Conservation (phyloP, 2,797 vertebrate species). For the Cirrhinus molitorella region DNA sequence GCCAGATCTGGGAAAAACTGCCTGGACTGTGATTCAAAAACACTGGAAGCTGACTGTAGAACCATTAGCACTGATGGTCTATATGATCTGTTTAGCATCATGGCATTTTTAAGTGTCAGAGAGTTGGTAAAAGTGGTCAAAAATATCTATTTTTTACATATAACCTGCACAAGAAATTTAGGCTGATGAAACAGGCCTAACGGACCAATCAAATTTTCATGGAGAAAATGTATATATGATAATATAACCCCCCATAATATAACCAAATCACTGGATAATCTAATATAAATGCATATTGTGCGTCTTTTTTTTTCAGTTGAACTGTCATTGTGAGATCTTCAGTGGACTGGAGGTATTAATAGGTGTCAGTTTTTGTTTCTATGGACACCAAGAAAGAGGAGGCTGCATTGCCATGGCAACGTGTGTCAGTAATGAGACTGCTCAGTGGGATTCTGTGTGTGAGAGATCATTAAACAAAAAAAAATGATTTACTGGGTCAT, state of each 20-base stretch:
- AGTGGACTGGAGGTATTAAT: not conserved
- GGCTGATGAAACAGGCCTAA: not conserved
- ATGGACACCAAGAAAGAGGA: conserved; percentile 69
- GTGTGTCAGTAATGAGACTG: conserved; percentile 74
- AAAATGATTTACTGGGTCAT: no score
- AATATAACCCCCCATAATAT: no score
- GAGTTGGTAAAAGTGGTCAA: not conserved
- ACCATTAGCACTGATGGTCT: no score
- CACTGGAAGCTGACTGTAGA: no score
- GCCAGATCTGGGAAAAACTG: not conserved
- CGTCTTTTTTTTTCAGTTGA: not conserved
- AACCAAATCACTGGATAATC: not conserved
- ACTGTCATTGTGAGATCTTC: not conserved
- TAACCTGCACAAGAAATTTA: not conserved
- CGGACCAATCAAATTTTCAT: not conserved
- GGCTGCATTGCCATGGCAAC: conserved; percentile 76
- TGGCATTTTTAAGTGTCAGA: not conserved
- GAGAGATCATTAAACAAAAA: not conserved
- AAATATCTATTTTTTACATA: not conserved
- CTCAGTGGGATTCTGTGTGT: not conserved
- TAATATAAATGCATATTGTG: not conserved
- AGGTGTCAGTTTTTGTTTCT: conserved; percentile 66
- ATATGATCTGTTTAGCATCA: no score
- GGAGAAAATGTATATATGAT: not conserved
- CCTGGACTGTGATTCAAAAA: no score